Conservation (phyloP, 2,113 vertebrate species). For the Isurus oxyrinchus region DNA sequence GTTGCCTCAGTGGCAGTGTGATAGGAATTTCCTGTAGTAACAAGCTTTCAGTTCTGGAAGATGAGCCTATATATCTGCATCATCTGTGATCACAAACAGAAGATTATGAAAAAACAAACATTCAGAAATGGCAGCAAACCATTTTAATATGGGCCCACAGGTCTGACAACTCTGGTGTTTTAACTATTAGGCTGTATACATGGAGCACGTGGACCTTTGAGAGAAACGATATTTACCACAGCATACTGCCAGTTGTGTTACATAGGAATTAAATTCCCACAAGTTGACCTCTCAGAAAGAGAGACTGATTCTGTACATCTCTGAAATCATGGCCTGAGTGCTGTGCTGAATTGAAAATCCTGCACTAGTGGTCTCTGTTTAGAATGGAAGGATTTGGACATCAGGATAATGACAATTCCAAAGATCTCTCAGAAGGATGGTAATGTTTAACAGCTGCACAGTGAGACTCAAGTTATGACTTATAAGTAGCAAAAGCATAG, state of each 20-base stretch:
- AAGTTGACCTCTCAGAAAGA: not conserved
- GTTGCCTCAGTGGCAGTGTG: not conserved
- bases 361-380: not conserved
- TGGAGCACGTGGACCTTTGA: not conserved
- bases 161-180: not conserved
- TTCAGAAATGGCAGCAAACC: not conserved
- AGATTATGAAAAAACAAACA: not conserved
- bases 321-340: not conserved
- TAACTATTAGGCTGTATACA: not conserved
- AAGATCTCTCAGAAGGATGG: not conserved
- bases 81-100: not conserved
- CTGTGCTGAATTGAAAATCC: not conserved
- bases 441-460: not conserved
- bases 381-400: not conserved
- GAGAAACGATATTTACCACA: not conserved
- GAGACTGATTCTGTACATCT: not conserved
- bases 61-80: not conserved
- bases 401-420: not conserved
- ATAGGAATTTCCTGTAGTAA: not conserved
- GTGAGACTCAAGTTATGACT: not conserved
- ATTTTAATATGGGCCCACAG: not conserved
- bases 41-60: not conserved
- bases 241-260: not conserved
- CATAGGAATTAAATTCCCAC: not conserved
- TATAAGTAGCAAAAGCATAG: not conserved